phyloP scores from a whole-genome alignment of 2,888 invertebrate genomes.

The Marronus borbonicus region DNA sequence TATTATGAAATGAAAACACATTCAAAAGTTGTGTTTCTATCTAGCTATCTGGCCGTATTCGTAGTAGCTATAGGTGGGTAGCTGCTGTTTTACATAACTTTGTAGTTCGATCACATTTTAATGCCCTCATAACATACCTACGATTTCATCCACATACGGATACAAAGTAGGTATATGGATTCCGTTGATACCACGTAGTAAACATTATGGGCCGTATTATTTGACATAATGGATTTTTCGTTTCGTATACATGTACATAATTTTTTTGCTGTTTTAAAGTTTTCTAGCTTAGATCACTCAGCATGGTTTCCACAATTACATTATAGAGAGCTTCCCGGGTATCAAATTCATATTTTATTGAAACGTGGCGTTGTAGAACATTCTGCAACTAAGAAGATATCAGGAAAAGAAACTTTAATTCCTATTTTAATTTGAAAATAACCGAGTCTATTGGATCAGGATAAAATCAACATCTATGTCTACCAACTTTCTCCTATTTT shows the following conservation, averaged over 20 bases:
- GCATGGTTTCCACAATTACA: too few species aligned
- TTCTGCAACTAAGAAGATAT: too few species aligned
- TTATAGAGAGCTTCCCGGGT: too few species aligned
- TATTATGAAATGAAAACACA: background rate
- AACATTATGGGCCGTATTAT: conserved; percentile 8
- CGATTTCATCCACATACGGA: conserved; percentile 12
- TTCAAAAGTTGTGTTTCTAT: background rate
- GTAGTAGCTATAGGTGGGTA: background rate
- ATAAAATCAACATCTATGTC: too few species aligned
- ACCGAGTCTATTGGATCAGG: too few species aligned
- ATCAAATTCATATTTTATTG: too few species aligned
- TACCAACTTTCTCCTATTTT: too few species aligned
- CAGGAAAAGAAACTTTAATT: too few species aligned
- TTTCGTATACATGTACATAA: conserved; percentile 22
- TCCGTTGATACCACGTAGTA: conserved; percentile 1
- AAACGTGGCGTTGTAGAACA: too few species aligned
- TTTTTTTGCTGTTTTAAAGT: conserved; percentile 23
- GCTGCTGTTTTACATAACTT: background rate
- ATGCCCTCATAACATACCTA: background rate
- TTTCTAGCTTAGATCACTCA: too few species aligned
- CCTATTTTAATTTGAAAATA: too few species aligned
- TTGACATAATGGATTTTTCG: conserved; percentile 12
- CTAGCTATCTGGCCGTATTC: too few species aligned
- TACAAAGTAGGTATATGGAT: conserved; percentile 34
- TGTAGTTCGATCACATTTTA: conserved; percentile 8